A percentile compares a stretch with the other conserved stretches of the same genome.
phyloP scores from a whole-genome alignment of 1,140 invertebrate genomes.

The Brachionus calyciflorus region DNA sequence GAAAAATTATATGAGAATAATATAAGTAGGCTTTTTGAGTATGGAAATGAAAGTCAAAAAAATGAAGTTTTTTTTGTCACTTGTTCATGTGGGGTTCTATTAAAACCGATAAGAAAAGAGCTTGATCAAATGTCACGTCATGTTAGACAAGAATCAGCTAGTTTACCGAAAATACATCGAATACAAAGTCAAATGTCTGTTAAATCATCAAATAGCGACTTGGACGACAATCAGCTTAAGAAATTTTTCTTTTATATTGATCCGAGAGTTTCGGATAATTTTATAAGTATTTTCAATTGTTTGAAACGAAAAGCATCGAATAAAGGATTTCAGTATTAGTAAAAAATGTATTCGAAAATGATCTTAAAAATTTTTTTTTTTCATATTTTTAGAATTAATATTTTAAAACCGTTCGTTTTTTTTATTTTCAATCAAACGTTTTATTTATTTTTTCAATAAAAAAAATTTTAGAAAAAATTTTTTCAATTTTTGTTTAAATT shows the following conservation, averaged over 20 bases:
- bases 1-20: constrained; percentile 16
- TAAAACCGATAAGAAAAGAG: not conserved
- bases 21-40: not conserved
- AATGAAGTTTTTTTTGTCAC: not conserved
- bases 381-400: no score
- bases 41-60: not conserved
- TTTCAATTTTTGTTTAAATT: not conserved
- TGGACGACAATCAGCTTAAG: not conserved
- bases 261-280: constrained; percentile 32
- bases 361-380: no score
- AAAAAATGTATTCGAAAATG: no score
- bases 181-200: not conserved
- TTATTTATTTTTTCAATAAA: no score
- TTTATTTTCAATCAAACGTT: no score
- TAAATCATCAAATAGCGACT: not conserved
- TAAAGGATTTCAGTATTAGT: constrained; percentile 44
- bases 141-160: not conserved
- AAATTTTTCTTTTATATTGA: constrained; percentile 41
- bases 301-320: constrained; percentile 17
- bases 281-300: constrained; percentile 45
- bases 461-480: not conserved
- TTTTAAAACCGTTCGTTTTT: no score
- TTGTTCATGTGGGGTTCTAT: not conserved
- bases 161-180: not conserved
- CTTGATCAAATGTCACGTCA: not conserved